These are phyloP conservation scores for Babylonia areolata DNA, from an alignment of 1,140 invertebrate species.

Conservation along the genomic window DNA sequence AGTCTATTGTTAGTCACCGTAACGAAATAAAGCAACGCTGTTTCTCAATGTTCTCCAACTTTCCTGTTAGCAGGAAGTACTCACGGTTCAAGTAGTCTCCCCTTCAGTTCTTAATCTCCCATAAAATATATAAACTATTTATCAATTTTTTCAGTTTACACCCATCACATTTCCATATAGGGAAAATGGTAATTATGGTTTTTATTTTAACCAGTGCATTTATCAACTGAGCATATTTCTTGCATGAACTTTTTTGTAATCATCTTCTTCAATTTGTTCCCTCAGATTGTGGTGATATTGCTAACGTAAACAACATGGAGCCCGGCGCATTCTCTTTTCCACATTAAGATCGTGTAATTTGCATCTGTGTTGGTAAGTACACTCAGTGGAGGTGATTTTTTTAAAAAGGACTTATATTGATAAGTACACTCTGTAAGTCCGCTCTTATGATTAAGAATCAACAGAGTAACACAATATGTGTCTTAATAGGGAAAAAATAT, in stretches of 20 bases:
- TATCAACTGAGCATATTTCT: neutral
- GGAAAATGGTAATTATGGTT: neutral
- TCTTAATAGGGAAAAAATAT: too few relatives aligned
- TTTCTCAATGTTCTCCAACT: neutral
- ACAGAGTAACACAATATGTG: too few relatives aligned
- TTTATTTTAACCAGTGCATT: neutral
- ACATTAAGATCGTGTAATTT: neutral
- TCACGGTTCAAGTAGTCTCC: neutral
- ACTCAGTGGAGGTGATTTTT: neutral
- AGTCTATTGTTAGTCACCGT: neutral
- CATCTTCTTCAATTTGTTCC: neutral
- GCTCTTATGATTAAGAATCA: too few relatives aligned
- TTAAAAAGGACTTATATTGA: too few relatives aligned
- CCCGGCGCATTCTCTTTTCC: neutral
- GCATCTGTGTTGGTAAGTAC: neutral
- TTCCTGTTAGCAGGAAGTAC: neutral
- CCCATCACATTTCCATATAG: neutral
- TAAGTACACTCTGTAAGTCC: too few relatives aligned
- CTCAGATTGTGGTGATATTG: neutral
- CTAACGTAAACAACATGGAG: conserved; percentile 43
- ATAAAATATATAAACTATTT: neutral
- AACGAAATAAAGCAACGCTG: neutral
- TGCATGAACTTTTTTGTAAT: neutral
- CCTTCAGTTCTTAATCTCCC: neutral
- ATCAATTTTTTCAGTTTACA: neutral